These are phyloP conservation scores for Cistogaster globosa DNA, from an alignment of 2,888 invertebrate genomes.

Conservation along the genomic window DNA sequence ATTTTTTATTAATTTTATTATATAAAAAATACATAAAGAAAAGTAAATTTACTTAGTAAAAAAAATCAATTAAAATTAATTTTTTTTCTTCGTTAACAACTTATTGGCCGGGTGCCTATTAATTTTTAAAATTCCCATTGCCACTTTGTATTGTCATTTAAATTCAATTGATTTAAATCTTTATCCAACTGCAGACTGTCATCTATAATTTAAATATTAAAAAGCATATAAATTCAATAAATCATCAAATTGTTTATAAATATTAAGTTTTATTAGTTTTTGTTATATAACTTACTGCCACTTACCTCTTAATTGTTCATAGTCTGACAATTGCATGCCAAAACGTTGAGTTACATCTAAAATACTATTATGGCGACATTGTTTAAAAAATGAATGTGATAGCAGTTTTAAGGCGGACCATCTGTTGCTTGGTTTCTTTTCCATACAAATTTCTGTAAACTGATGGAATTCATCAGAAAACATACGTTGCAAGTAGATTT, in stretches of 20 bases:
- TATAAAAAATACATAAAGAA: conserved; percentile 18
- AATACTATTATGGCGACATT: conserved; percentile 82
- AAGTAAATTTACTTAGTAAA: conserved; percentile 21
- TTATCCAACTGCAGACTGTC: conserved; percentile 75
- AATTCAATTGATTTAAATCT: conserved; percentile 76
- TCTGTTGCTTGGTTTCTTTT: conserved; percentile 87
- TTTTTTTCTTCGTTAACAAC: neutral
- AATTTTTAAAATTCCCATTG: conserved; percentile 75
- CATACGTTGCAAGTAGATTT: conserved; percentile 85
- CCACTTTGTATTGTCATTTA: conserved; percentile 76
- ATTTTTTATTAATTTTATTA: neutral
- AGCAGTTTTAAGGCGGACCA: conserved; percentile 88
- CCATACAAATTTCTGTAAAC: conserved; percentile 88
- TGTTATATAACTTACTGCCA: conserved; percentile 57
- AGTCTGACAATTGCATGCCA: conserved; percentile 77
- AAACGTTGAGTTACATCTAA: conserved; percentile 79
- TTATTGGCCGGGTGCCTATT: neutral
- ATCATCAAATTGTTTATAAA: conserved; percentile 66
- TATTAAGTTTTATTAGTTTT: conserved; percentile 56
- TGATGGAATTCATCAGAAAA: conserved; percentile 91
- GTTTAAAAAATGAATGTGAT: conserved; percentile 90
- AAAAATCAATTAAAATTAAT: neutral
- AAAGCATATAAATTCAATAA: conserved; percentile 60
- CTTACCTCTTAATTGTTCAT: conserved; percentile 77
- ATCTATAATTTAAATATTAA: conserved; percentile 71